Base-by-base conservation (phyloP, 2,797 vertebrate genomes). In the Diplodus puntazzo region DNA sequence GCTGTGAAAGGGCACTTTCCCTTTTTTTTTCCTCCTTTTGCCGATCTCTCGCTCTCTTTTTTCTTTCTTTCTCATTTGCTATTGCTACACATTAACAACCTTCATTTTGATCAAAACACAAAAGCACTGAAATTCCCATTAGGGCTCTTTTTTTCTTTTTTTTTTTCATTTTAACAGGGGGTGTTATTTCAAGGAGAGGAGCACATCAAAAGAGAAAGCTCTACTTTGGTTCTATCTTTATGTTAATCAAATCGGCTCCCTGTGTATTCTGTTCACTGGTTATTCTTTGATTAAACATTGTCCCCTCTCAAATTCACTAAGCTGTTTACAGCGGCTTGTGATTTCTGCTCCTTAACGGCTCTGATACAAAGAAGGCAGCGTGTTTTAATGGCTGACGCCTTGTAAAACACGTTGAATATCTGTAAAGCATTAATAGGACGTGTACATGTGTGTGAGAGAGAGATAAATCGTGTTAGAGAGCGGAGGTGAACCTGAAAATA, bases 91-190 rank as follows among this genome's bases (percentile, higher is more conserved):
- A 88, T 91, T 87, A 88, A 83, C 83, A 84, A 82, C 73, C 67
- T 81, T 89, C 45, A 66, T 86, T 91, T 89, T 92, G 88, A 92
- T 92, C 81, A 86, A 87, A 93, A 91, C 63, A 88, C 84, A 87
- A 90, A 90, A 82, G 87, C 70, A 49, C 73, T 88, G 60, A 82
- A 89, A 92, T 88, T 92, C 87, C 88, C 88, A 91, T 87, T 83
- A 88, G 81, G 68, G 59, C 39, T 62, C 30, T 30, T 74, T 81
- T 81, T 82, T n/a, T n/a, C n/a, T 73, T 72, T 63, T 25, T 25
- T 25, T 25, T 25, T 25, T 25, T 9, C 70, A 17, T 71, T 82
- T 79, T 53, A 79, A 81, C 66, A 30, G 52, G 42, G 39, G 43
- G 42, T 60, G 54, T 52, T 74, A 79, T 69, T 69, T 77, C 72